These are phyloP conservation scores for Erethizon dorsatum DNA, from an alignment of 2,797 vertebrate species.

Conservation along the genomic window DNA sequence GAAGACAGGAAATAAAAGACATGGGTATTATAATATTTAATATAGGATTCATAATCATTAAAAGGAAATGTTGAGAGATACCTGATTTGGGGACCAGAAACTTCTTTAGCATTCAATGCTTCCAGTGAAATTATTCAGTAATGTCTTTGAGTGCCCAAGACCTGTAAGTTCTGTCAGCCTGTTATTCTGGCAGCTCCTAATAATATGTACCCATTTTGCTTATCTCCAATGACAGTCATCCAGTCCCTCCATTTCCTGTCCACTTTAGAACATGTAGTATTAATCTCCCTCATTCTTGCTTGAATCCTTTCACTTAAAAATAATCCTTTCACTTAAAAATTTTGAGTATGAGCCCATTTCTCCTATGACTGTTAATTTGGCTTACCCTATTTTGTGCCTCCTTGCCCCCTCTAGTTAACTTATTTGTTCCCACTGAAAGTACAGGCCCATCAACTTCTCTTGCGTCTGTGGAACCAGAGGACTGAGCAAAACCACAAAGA, in stretches of 20 bases:
- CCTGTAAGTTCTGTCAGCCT: not conserved
- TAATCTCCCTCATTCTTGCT: not conserved
- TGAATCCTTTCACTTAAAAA: no score
- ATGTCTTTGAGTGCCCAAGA: not conserved
- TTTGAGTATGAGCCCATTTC: not conserved
- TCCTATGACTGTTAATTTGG: not conserved
- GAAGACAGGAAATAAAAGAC: not conserved
- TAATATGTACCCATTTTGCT: rapidly evolving
- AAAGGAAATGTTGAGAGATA: conserved; percentile 12
- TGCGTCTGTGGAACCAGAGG: not conserved
- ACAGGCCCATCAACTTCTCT: not conserved
- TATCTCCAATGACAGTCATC: not conserved
- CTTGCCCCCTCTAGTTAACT: not conserved
- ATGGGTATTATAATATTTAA: not conserved
- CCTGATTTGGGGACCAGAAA: not conserved
- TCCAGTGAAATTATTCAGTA: conserved; percentile 1
- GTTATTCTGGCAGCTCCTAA: not conserved
- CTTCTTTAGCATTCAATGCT: not conserved
- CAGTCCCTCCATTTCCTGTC: not conserved
- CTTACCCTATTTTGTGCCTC: not conserved
- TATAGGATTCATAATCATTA: not conserved
- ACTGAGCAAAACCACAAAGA: not conserved
- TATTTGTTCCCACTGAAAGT: not conserved
- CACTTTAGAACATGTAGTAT: not conserved
- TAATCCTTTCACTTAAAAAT: not conserved